These are phyloP conservation scores for Balanococcus diminutus DNA, from an alignment of 2,888 invertebrate species.

Conservation along the genomic window DNA sequence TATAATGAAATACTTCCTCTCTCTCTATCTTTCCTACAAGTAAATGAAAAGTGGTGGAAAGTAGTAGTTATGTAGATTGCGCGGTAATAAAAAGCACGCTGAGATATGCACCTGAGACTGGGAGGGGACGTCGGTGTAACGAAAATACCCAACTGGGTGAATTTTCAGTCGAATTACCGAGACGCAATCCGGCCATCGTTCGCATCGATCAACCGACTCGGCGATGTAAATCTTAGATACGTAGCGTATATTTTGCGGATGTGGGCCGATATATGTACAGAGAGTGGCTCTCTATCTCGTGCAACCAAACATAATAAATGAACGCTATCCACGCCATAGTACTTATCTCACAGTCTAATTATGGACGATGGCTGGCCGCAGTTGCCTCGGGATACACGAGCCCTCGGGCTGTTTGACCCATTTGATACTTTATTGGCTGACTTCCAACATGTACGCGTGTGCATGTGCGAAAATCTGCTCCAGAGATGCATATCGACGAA, in stretches of 20 bases:
- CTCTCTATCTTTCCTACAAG: background rate
- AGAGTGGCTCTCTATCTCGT: background rate
- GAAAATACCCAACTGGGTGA: background rate
- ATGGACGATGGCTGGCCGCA: background rate
- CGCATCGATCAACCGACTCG: background rate
- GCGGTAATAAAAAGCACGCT: background rate
- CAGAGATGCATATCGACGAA: background rate
- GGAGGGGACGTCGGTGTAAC: background rate
- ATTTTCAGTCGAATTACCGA: conserved; percentile 1
- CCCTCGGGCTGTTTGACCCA: background rate
- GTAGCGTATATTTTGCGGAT: conserved; percentile 10
- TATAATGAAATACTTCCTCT: conserved; percentile 15
- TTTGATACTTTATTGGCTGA: background rate
- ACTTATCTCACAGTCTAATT: background rate
- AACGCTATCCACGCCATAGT: background rate
- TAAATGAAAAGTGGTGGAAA: conserved; percentile 28
- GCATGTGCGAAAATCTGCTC: background rate
- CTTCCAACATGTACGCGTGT: background rate
- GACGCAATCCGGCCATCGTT: background rate
- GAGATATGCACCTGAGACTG: background rate
- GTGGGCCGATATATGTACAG: background rate
- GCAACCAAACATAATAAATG: background rate
- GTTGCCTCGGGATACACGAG: background rate
- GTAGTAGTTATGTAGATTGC: conserved; percentile 33
- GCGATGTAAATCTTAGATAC: background rate